Evolutionary conservation across 2,888 invertebrate genomes (phyloP), one percentile per base, ranked within the genome.

Genomic region (Archips crataeganus): DNA sequence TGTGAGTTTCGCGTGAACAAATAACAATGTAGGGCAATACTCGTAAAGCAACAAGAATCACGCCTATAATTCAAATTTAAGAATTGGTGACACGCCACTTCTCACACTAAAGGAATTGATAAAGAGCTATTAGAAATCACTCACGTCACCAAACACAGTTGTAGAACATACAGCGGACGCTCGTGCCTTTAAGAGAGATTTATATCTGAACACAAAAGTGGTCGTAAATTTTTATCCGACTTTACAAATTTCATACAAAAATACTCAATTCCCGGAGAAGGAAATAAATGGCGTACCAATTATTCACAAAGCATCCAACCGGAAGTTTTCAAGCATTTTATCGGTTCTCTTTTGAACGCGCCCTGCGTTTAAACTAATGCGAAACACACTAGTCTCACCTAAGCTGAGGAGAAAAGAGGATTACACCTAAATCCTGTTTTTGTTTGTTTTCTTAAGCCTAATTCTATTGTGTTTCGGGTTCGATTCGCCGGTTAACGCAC

Each of bases 371-470:
- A 91, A 91, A 92, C 91, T 93, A 92, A 92, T 92, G 90, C 87
- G 86, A 83, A 90, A 88, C 85, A 85, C 85, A 87, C 84, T 82
- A 85, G 85, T 82, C 82, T 82, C 85, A 79, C 84, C 82, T 93
- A 90, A 93, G 92, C 90, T 84, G 87, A 75, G 80, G 81, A 90
- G 90, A 91, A 92, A 88, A 78, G 88, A 84, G 89, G 91, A 93
- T 94, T 94, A 93, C 90, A 87, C 77, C 84, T 89, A 91, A 94
- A 94, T 90, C 91, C 90, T 92, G 93, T 94, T 93, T 92, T 94
- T 94, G 93, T 94, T 94, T 94, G 91, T 94, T 93, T 94, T 91
- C 93, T 93, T 93, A 90, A 78, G 79, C 76, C 78, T 90, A 88
- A 91, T 87, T 86, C 91, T 86, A 88, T 92, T 92, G 89, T 91